phyloP scores from a whole-genome alignment of 30 jellyfish, hydroid and myxozoan genomes.

The Mastigias papua region DNA sequence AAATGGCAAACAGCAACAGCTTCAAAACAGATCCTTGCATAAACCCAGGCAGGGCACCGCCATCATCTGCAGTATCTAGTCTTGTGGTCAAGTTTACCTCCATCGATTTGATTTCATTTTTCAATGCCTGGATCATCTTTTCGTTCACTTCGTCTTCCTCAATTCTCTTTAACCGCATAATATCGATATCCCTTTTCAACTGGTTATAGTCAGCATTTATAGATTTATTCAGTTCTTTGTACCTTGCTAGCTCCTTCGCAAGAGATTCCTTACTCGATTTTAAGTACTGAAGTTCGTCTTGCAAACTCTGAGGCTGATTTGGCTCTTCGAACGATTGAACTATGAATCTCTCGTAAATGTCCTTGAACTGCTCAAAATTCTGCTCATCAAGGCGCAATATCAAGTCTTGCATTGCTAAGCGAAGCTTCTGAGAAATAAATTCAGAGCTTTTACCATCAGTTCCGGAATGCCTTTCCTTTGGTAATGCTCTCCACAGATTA shows the following conservation, averaged over 20 bases:
- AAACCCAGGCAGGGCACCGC: neutral
- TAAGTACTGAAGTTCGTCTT: conserved; percentile 16
- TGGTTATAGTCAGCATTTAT: conserved; percentile 7
- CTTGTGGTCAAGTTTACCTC: conserved; percentile 7
- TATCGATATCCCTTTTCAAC: conserved; percentile 65
- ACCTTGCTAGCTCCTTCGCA: conserved; percentile 38
- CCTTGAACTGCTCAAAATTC: conserved; percentile 52
- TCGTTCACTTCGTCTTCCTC: conserved; percentile 51
- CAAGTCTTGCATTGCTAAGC: conserved; percentile 71
- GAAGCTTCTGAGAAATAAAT: conserved; percentile 6
- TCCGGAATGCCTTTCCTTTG: neutral
- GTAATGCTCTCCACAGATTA: conserved; percentile 18
- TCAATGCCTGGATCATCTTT: conserved; percentile 2
- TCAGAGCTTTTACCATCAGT: neutral
- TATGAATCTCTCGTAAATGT: conserved; percentile 35
- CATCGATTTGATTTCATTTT: conserved; percentile 25
- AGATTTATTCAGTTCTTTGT: conserved; percentile 28
- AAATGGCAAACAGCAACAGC: conserved; percentile 4
- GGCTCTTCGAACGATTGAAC: conserved; percentile 16
- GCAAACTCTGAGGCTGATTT: neutral
- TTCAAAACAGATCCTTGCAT: conserved; percentile 11
- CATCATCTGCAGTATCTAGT: neutral
- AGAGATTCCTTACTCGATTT: conserved; percentile 42
- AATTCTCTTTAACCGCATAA: conserved; percentile 27
- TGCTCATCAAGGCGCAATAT: conserved; percentile 54